Percentiles rank a stretch among this genome's conserved stretches.
Evolutionary conservation across 1,140 invertebrate species (phyloP).

Genomic region (Rhopalosiphum maidis): DNA sequence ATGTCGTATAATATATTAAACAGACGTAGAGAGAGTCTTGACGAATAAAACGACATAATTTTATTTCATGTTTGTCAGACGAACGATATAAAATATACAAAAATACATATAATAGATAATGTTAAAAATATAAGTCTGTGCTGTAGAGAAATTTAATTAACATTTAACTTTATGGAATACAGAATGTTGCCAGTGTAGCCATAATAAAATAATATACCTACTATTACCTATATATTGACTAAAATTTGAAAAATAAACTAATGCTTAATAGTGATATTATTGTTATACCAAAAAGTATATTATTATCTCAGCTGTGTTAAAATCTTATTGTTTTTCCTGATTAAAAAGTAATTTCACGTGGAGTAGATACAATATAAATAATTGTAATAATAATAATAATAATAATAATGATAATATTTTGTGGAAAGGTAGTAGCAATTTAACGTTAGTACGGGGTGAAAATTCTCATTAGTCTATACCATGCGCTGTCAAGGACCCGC

Average conservation of each 20-base stretch:
- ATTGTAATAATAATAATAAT: conserved; percentile 19
- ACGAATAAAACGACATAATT: neutral
- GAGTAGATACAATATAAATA: neutral
- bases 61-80: neutral
- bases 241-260: neutral
- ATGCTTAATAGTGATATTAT: neutral
- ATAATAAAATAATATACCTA: neutral
- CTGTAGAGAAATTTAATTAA: neutral
- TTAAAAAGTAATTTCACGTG: neutral
- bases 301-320: neutral
- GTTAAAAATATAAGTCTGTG: neutral
- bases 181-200: neutral
- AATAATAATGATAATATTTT: conserved; percentile 7
- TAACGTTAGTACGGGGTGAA: neutral
- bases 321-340: neutral
- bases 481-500: neutral
- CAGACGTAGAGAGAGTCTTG: neutral
- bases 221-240: neutral
- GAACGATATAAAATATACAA: neutral
- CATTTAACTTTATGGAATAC: neutral
- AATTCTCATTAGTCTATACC: conserved; percentile 32
- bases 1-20: neutral
- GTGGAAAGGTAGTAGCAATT: neutral
- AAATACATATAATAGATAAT: neutral
- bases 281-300: neutral